Evolutionary conservation across 2,888 invertebrate species (phyloP), one percentile per base, ranked within the genome.

Genomic region (Sarcophaga rosellei): DNA sequence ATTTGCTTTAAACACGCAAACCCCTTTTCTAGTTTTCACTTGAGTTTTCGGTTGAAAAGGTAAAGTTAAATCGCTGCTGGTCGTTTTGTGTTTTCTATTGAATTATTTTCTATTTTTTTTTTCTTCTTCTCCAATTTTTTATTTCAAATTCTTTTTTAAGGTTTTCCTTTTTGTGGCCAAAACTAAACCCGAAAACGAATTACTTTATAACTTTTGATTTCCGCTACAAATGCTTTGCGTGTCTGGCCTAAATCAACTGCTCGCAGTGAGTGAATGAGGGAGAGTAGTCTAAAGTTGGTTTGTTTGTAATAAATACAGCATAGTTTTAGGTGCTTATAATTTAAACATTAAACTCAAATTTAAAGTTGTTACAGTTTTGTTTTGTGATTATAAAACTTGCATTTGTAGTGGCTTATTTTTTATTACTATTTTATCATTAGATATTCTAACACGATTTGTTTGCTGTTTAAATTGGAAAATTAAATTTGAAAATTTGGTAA

Each of bases 1-100:
- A 83, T 73, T 80, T 68, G n/a, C 21, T 62, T 62, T 17, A 20
- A 74, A 66, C 83, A 86, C 83, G 80, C 80, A 86, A 83, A 23
- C 74, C 63, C 44, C 68, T 69, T 76, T 63, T 20, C 3, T 23
- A 12, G 12, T 53, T 44, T 65, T 47, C 23, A n/a, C 1, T 62
- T 53, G 53, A 53, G 17, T 62, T 15, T 77, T 63, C n/a, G n/a
- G 35, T 62, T 17, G 53, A 53, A 53, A 53, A 12, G 53, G 53
- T 53, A 17, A 53, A 53, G 53, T 12, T 53, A 53, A 53, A 53
- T 53, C 17, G 15, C 53, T 53, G 17, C 53, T 65, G 65, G 23
- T 35, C 17, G 23, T 17, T 17, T 11, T 11, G 10, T 66, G 35
- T n/a, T 66, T 66, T 35, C 20, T 44, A 44, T 44, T 17, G 44